These are phyloP conservation scores for Callocephalon fimbriatum DNA, from an alignment of 2,113 vertebrate species.

Conservation along the genomic window DNA sequence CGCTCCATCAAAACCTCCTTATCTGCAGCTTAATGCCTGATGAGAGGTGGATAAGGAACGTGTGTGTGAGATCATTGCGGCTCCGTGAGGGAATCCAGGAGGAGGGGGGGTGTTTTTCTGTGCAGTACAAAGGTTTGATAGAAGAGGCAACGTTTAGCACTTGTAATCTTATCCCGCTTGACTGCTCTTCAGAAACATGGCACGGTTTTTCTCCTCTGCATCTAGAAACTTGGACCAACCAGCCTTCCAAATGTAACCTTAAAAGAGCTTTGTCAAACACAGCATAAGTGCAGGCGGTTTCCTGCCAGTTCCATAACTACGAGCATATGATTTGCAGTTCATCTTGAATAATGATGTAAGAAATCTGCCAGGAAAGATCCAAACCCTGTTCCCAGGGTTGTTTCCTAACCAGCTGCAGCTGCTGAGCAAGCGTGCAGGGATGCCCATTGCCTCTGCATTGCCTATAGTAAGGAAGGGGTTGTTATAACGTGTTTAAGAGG, in stretches of 20 bases:
- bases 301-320: conserved; percentile 65
- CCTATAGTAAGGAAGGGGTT: background rate
- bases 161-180: background rate
- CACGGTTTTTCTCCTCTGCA: background rate
- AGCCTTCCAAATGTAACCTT: background rate
- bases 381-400: conserved; percentile 28
- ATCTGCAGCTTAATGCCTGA: background rate
- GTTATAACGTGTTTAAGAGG: conserved; percentile 32
- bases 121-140: background rate
- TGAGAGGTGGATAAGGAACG: background rate
- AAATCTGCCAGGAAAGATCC: conserved; percentile 71
- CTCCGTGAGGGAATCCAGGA: background rate
- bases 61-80: background rate
- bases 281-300: conserved; percentile 47
- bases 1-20: background rate
- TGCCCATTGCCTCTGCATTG: background rate
- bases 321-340: conserved; percentile 68
- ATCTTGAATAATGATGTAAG: conserved; percentile 67
- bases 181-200: conserved; percentile 8
- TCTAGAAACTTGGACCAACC: background rate
- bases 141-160: background rate
- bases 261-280: conserved; percentile 68
- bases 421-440: background rate
- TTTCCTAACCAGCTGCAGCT: conserved; percentile 73
- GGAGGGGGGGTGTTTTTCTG: background rate